Evolutionary conservation across 1,140 invertebrate species (phyloP).

Genomic region (Neodiprion fabricii): DNA sequence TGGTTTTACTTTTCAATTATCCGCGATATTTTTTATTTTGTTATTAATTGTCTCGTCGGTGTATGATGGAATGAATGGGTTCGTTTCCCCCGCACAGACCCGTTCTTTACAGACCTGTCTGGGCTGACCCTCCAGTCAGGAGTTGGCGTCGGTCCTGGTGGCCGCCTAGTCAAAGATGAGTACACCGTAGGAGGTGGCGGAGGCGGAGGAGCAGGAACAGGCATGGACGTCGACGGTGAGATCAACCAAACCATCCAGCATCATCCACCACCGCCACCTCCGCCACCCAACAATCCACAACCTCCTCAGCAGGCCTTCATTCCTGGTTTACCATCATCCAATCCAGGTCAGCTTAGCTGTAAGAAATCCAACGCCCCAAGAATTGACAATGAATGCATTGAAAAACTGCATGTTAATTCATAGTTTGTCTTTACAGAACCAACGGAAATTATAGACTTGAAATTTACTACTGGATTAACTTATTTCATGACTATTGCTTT

Average conservation of each 20-base stretch:
- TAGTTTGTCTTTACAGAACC: too few relatives aligned
- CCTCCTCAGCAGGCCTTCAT: slow-evolving; percentile 53
- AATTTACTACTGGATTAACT: neutral
- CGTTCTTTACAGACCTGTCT: slow-evolving; percentile 78
- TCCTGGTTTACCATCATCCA: slow-evolving; percentile 47
- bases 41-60: slow-evolving; percentile 57
- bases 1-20: too few relatives aligned
- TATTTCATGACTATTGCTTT: too few relatives aligned
- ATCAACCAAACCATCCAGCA: slow-evolving; percentile 79
- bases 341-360: slow-evolving; percentile 43
- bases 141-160: slow-evolving; percentile 62
- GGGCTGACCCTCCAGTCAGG: slow-evolving; percentile 81
- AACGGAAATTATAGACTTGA: too few relatives aligned
- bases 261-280: slow-evolving; percentile 71
- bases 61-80: slow-evolving; percentile 55
- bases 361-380: neutral
- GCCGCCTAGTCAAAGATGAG: slow-evolving; percentile 74
- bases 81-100: slow-evolving; percentile 61
- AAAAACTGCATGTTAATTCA: too few relatives aligned
- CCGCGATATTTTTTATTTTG: slow-evolving; percentile 24
- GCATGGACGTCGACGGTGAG: slow-evolving; percentile 80
- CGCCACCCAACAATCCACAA: slow-evolving; percentile 49
- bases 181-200: slow-evolving; percentile 76
- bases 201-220: slow-evolving; percentile 52
- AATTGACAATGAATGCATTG: too few relatives aligned